A percentile compares a stretch with the other conserved stretches of the same genome.
Conservation (phyloP, 2,113 vertebrate species). For the Lota lota region DNA sequence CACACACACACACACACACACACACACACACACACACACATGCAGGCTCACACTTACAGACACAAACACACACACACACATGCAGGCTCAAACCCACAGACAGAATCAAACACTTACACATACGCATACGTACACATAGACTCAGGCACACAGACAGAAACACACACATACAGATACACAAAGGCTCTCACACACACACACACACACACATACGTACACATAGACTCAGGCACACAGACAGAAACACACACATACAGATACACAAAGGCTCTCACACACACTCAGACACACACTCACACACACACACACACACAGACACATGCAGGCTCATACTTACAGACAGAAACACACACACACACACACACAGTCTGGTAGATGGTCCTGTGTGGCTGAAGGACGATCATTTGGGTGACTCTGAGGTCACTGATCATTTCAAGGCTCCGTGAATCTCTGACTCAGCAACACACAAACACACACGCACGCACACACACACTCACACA, state of each 20-base stretch:
- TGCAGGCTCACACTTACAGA: too few species aligned
- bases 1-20: constrained; percentile 13
- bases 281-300: neutral
- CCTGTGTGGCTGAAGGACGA: neutral
- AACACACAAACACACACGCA: constrained; percentile 15
- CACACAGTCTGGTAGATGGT: neutral
- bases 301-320: neutral
- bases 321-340: neutral
- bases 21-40: constrained; percentile 12
- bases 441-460: constrained; percentile 48
- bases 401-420: constrained; percentile 9
- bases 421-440: constrained; percentile 50
- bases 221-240: neutral
- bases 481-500: neutral
- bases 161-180: too few species aligned
- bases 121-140: neutral
- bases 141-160: neutral
- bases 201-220: neutral
- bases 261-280: too few species aligned
- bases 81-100: constrained; percentile 14
- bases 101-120: neutral
- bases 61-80: constrained; percentile 6
- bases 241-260: too few species aligned
- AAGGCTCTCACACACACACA: too few species aligned
- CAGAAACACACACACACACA: too few species aligned